A percentile compares a stretch with the other conserved stretches of the same genome.
phyloP scores from a whole-genome alignment of 2,113 vertebrate species.

The Cepphus grylle region DNA sequence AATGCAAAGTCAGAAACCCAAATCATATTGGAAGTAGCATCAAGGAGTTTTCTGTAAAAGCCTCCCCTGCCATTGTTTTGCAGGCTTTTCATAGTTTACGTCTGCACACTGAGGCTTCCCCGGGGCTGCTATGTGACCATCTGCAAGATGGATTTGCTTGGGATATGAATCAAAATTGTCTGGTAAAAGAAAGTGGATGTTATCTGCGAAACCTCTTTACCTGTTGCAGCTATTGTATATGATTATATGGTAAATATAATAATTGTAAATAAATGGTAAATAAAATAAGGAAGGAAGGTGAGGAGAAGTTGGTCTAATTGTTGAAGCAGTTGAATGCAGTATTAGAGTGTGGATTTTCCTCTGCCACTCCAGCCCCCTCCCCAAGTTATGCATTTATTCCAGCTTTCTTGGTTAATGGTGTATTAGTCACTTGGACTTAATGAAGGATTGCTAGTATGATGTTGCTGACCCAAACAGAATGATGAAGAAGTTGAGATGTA shows the following conservation, averaged over 20 bases:
- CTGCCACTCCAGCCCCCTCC: no score
- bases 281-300: background rate
- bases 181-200: background rate
- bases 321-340: background rate
- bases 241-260: background rate
- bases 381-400: background rate
- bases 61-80: accelerated
- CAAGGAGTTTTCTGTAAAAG: background rate
- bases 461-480: background rate
- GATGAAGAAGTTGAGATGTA: background rate
- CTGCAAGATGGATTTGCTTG: background rate
- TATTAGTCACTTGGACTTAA: background rate
- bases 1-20: background rate
- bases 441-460: background rate
- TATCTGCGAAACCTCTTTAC: background rate
- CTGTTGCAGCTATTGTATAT: background rate
- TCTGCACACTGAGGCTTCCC: background rate
- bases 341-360: background rate
- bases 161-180: background rate
- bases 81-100: background rate
- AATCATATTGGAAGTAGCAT: background rate
- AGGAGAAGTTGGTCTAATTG: background rate
- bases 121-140: background rate
- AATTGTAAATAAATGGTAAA: background rate
- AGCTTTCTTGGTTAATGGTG: background rate